Evolutionary conservation across 2,888 invertebrate species (phyloP).

Genomic region (Andrena marginata): DNA sequence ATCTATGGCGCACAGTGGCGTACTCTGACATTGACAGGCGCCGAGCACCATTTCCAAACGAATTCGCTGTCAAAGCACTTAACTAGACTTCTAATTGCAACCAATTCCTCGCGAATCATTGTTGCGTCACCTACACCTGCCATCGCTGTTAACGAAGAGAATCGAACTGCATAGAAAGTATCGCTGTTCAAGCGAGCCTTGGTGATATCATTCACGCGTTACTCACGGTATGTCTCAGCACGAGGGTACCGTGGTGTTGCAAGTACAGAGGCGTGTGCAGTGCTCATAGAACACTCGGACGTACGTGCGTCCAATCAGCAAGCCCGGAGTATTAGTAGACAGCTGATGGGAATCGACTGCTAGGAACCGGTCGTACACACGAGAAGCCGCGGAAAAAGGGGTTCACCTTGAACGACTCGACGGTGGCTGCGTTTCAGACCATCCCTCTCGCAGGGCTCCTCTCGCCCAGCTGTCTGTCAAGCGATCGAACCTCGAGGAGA

Average conservation of each 20-base stretch:
- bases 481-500: slow-evolving; percentile 59
- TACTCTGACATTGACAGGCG: neutral
- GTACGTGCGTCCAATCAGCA: neutral
- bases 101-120: neutral
- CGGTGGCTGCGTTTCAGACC: slow-evolving; percentile 52
- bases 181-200: neutral
- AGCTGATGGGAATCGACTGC: slow-evolving; percentile 19
- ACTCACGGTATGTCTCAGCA: neutral
- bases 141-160: neutral
- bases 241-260: neutral
- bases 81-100: neutral
- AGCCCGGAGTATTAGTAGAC: neutral
- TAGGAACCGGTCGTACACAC: neutral
- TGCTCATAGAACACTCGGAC: no score
- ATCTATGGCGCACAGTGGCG: neutral
- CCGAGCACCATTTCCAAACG: neutral
- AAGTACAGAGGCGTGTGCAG: neutral
- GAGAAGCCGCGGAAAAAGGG: neutral
- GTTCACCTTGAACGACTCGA: slow-evolving; percentile 60
- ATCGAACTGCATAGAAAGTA: neutral
- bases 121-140: neutral
- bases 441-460: slow-evolving; percentile 57
- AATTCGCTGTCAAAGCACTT: neutral
- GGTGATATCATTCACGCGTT: neutral
- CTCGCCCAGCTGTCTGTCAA: slow-evolving; percentile 61